Conservation (phyloP, 92 coral and sea anemone species). For the Pocillopora grandis region DNA sequence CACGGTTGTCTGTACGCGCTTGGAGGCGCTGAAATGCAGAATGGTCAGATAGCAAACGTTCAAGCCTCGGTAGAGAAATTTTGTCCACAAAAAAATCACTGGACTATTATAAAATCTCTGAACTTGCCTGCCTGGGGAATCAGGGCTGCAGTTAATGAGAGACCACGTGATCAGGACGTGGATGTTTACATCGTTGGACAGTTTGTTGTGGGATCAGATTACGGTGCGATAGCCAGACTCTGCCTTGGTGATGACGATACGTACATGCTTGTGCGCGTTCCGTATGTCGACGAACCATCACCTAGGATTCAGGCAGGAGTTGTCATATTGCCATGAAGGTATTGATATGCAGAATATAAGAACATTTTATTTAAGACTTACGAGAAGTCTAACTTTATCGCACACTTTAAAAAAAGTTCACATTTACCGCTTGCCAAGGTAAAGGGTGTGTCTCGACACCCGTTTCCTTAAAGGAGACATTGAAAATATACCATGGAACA, state of each 20-base stretch:
- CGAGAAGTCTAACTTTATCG: no score
- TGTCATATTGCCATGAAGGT: constrained; percentile 32
- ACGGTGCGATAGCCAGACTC: constrained; percentile 48
- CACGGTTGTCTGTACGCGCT: constrained; percentile 57
- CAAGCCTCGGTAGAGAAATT: constrained; percentile 52
- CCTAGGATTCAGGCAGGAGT: constrained; percentile 60
- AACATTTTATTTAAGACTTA: no score
- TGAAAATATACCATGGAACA: no score
- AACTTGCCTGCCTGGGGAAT: constrained; percentile 59
- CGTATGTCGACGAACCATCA: constrained; percentile 42
- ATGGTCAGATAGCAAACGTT: constrained; percentile 43
- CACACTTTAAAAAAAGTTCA: no score
- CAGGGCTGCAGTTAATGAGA: constrained; percentile 49
- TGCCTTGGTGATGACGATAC: constrained; percentile 31
- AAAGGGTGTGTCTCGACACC: no score
- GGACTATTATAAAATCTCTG: constrained; percentile 46
- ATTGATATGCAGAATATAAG: not conserved
- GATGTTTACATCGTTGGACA: constrained; percentile 56
- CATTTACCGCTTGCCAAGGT: no score
- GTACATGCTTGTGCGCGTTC: constrained; percentile 27
- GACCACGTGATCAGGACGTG: constrained; percentile 17
- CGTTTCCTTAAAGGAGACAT: no score
- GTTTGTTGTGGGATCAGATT: constrained; percentile 44
- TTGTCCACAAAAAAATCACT: constrained; percentile 38
- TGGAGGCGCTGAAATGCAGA: constrained; percentile 59